Percentiles rank a stretch among this genome's conserved stretches.
Evolutionary conservation across 2,888 invertebrate genomes (phyloP).

Genomic region (Camptogramma bilineatum): DNA sequence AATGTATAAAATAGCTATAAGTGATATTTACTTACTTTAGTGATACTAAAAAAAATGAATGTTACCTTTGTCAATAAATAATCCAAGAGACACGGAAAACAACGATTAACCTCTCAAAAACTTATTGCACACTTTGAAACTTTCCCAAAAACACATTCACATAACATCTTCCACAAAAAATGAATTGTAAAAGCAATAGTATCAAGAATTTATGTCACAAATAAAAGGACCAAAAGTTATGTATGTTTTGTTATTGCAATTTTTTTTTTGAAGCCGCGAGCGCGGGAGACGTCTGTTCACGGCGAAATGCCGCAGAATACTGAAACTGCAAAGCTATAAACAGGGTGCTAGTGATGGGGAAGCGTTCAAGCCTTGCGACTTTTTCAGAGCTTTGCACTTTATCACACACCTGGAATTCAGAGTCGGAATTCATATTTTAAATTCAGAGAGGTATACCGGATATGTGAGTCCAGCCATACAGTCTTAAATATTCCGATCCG

Average conservation of each 20-base stretch:
- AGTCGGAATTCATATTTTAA: too few species aligned
- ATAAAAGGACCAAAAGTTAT: conserved; percentile 26
- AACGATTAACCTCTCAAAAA: conserved; percentile 21
- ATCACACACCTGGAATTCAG: too few species aligned
- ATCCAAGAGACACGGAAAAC: conserved; percentile 31
- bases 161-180: background rate
- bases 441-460: too few species aligned
- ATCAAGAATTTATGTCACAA: conserved; percentile 17
- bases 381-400: background rate
- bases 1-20: background rate
- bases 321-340: conserved; percentile 40
- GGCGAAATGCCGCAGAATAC: conserved; percentile 65
- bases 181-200: background rate
- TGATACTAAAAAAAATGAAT: background rate
- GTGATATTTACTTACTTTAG: too few species aligned
- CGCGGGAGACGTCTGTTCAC: conserved; percentile 43
- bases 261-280: conserved; percentile 4
- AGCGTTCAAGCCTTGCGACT: conserved; percentile 28
- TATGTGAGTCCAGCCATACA: too few species aligned
- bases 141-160: conserved; percentile 8
- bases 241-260: conserved; percentile 27
- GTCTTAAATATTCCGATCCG: too few species aligned
- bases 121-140: conserved; percentile 21
- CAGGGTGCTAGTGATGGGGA: conserved; percentile 20
- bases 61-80: conserved; percentile 22